phyloP scores from a whole-genome alignment of 2,888 invertebrate species.

The Helicoverpa assulta region DNA sequence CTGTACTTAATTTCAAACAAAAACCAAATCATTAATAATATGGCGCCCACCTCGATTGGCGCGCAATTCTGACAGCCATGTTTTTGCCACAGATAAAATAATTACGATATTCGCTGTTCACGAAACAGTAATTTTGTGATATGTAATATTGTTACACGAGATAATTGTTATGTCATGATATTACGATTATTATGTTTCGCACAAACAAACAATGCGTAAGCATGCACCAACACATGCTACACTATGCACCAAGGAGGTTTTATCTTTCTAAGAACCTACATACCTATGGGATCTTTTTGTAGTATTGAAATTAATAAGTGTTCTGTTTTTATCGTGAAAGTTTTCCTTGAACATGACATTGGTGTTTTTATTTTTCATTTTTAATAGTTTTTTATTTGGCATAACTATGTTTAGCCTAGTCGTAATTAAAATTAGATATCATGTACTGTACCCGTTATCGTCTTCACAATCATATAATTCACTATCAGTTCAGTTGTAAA shows the following conservation, averaged over 20 bases:
- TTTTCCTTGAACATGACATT: no score
- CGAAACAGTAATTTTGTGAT: slow-evolving; percentile 12
- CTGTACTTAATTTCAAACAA: no score
- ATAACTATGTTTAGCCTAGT: not conserved
- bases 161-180: slow-evolving; percentile 11
- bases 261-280: no score
- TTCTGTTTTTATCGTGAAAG: no score
- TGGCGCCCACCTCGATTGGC: slow-evolving; percentile 20
- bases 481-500: slow-evolving; percentile 35
- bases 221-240: no score
- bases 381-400: no score
- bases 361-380: no score
- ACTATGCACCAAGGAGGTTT: no score
- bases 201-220: no score
- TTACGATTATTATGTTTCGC: not conserved
- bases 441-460: not conserved
- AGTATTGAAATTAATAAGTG: no score
- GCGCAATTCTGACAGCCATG: slow-evolving; percentile 39
- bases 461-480: not conserved
- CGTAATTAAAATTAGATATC: not conserved
- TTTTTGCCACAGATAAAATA: slow-evolving; percentile 52
- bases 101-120: slow-evolving; percentile 38
- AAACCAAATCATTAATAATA: slow-evolving; percentile 15
- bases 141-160: slow-evolving; percentile 11
- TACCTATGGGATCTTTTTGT: no score